Conservation (phyloP, 1,140 invertebrate species). For the Gonioctena quinquepunctata region DNA sequence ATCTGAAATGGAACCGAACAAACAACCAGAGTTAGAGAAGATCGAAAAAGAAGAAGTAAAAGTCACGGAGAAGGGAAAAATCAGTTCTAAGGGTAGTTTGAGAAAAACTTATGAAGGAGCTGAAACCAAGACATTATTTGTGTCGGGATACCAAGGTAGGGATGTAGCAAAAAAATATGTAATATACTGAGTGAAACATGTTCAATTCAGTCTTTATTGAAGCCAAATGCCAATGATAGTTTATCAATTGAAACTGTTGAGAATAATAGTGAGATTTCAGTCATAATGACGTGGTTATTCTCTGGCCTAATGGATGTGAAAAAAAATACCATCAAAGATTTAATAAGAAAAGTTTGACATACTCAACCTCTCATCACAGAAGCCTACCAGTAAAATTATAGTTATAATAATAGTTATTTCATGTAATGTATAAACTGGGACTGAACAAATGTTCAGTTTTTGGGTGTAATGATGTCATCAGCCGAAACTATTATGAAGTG, state of each 20-base stretch:
- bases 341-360: too few relatives aligned
- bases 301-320: too few relatives aligned
- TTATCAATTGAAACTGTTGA: too few relatives aligned
- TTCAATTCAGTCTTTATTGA: too few relatives aligned
- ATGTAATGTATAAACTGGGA: neutral
- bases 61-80: neutral
- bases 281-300: too few relatives aligned
- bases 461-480: neutral
- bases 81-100: neutral
- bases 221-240: too few relatives aligned
- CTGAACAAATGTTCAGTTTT: neutral
- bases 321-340: too few relatives aligned
- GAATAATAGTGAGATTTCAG: too few relatives aligned
- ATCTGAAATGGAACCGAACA: slow-evolving; percentile 1
- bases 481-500: neutral
- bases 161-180: neutral
- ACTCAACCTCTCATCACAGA: too few relatives aligned
- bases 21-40: neutral
- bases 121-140: neutral
- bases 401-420: neutral
- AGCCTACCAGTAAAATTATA: too few relatives aligned
- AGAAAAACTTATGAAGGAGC: neutral
- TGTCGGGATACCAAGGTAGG: neutral
- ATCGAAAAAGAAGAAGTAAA: slow-evolving; percentile 5
- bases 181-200: too few relatives aligned